Conservation (phyloP, 2,113 vertebrate species). For the Rhineura floridana region DNA sequence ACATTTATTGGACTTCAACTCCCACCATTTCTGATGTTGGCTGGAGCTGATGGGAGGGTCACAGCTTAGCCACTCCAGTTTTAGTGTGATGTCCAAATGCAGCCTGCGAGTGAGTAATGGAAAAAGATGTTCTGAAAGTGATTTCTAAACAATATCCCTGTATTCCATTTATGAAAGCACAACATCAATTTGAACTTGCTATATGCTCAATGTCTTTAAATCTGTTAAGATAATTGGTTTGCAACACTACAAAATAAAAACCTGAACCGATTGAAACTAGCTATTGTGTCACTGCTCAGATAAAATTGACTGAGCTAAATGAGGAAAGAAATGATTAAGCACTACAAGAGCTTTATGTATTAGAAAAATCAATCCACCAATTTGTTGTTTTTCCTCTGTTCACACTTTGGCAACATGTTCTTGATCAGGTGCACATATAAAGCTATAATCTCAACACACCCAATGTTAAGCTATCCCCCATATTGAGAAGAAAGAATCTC, state of each 20-base stretch:
- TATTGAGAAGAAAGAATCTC: neutral
- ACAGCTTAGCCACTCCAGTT: too few species aligned
- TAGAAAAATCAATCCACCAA: neutral
- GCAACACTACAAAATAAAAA: neutral
- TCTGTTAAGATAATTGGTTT: neutral
- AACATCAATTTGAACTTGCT: neutral
- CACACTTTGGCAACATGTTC: neutral
- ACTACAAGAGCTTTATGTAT: neutral
- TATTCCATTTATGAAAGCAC: neutral
- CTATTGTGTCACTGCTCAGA: neutral
- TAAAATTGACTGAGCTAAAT: neutral
- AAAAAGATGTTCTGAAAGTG: neutral
- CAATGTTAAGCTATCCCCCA: neutral
- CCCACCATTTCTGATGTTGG: neutral
- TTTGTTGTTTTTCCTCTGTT: neutral
- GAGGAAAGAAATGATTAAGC: neutral
- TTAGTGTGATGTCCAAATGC: too few species aligned
- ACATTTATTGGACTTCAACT: neutral
- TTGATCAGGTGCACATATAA: neutral
- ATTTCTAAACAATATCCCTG: neutral
- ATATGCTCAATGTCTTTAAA: neutral
- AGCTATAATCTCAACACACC: neutral
- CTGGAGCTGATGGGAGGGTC: too few species aligned
- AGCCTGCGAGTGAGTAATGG: too few species aligned
- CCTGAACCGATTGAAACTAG: neutral